phyloP scores from a whole-genome alignment of 2,113 vertebrate genomes.

The Rhinopithecus roxellana region DNA sequence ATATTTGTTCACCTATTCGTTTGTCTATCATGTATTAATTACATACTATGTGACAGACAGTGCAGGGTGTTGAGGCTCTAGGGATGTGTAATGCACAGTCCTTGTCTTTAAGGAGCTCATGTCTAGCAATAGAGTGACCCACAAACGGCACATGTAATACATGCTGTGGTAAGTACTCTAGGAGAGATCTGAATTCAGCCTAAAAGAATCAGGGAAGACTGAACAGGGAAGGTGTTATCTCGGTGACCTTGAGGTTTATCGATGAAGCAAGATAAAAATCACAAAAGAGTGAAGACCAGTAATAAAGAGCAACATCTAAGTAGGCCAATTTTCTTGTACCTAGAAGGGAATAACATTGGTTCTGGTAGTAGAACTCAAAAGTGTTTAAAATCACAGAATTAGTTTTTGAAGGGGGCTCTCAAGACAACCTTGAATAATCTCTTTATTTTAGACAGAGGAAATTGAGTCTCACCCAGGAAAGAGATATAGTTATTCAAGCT shows the following conservation, averaged over 20 bases:
- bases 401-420: constrained; percentile 55
- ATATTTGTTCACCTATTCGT: background rate
- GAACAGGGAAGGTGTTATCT: constrained; percentile 2
- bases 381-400: constrained; percentile 62
- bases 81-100: background rate
- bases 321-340: constrained; percentile 43
- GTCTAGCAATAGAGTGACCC: background rate
- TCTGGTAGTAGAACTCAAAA: constrained; percentile 55
- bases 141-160: background rate
- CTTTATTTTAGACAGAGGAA: constrained; percentile 62
- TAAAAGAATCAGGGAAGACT: background rate
- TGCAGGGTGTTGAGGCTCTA: background rate
- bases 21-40: background rate
- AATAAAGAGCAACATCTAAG: constrained; percentile 18
- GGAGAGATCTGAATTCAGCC: constrained; percentile 6
- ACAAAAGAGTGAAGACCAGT: constrained; percentile 41
- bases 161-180: background rate
- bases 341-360: constrained; percentile 35
- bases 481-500: constrained; percentile 70
- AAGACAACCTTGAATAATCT: constrained; percentile 58
- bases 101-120: background rate
- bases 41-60: background rate
- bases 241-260: background rate
- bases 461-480: constrained; percentile 51
- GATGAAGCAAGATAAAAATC: constrained; percentile 37